A percentile compares a stretch with the other conserved stretches of the same genome.
Evolutionary conservation across 2,797 vertebrate genomes (phyloP).

Genomic region (Anomalospiza imberbis): DNA sequence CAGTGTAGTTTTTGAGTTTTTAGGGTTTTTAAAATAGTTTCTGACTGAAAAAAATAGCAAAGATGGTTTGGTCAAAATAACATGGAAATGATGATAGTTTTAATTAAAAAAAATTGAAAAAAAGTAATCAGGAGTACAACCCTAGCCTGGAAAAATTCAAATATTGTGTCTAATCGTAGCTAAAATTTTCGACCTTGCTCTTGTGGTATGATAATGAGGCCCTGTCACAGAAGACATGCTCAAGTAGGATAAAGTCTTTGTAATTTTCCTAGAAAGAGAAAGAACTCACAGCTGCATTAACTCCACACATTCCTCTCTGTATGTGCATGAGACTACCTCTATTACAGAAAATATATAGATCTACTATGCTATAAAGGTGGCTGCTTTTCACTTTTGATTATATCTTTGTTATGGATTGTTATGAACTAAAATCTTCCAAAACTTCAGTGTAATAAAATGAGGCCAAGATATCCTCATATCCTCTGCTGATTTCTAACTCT

Average conservation of each 20-base stretch:
- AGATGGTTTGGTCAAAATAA: neutral
- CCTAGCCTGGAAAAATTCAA: neutral
- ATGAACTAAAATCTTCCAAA: neutral
- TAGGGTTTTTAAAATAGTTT: neutral
- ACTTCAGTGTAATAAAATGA: neutral
- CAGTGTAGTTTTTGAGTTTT: neutral
- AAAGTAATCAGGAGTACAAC: neutral
- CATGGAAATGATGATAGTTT: neutral
- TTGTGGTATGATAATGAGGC: neutral
- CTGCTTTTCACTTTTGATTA: neutral
- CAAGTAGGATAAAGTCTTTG: neutral
- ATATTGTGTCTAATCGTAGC: neutral
- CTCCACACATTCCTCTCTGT: neutral
- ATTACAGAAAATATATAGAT: neutral
- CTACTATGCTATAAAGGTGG: neutral
- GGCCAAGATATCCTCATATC: neutral
- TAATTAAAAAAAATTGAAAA: neutral
- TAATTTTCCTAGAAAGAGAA: neutral
- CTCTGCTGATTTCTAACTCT: neutral
- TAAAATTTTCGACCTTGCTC: neutral
- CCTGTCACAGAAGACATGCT: neutral
- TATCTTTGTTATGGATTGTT: neutral
- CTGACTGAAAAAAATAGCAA: neutral
- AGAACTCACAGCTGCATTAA: neutral
- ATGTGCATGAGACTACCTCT: neutral